Percentiles rank a stretch among this genome's conserved stretches.
Evolutionary conservation across 2,888 invertebrate species (phyloP).

Genomic region (Agrochola circellaris): DNA sequence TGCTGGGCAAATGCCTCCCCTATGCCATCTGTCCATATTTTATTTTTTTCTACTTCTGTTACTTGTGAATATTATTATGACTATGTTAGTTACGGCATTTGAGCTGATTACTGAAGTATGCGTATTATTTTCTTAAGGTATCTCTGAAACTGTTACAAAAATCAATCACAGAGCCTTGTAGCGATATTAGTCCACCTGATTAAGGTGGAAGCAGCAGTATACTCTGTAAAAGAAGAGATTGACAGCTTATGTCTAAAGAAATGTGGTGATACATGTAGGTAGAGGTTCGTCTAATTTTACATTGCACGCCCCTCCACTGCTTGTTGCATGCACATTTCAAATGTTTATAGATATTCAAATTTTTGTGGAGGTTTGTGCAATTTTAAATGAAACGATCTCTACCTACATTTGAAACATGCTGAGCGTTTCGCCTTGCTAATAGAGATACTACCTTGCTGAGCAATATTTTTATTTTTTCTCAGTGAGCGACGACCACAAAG

Average conservation of each 20-base stretch:
- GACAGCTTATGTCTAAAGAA: neutral
- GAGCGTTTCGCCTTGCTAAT: no score
- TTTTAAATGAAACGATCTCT: no score
- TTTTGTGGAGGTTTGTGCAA: no score
- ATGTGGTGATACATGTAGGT: neutral
- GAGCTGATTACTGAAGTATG: neutral
- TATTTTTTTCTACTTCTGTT: no score
- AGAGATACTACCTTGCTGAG: no score
- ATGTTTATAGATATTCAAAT: no score
- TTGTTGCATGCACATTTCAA: no score
- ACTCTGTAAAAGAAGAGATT: neutral
- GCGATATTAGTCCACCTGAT: neutral
- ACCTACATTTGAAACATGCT: neutral
- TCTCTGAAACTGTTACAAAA: neutral
- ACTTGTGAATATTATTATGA: neutral
- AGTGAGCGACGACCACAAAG: conserved; percentile 90
- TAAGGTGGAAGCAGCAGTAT: neutral
- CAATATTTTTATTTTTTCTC: neutral
- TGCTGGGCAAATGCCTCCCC: neutral
- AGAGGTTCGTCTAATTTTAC: no score
- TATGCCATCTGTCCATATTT: no score
- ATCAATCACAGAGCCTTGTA: neutral
- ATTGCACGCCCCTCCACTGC: no score
- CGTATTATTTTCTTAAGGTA: neutral
- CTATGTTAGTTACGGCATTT: neutral